A percentile compares a stretch with the other conserved stretches of the same genome.
Conservation (phyloP, 2,888 invertebrate genomes). For the Leptinotarsa haldemani region DNA sequence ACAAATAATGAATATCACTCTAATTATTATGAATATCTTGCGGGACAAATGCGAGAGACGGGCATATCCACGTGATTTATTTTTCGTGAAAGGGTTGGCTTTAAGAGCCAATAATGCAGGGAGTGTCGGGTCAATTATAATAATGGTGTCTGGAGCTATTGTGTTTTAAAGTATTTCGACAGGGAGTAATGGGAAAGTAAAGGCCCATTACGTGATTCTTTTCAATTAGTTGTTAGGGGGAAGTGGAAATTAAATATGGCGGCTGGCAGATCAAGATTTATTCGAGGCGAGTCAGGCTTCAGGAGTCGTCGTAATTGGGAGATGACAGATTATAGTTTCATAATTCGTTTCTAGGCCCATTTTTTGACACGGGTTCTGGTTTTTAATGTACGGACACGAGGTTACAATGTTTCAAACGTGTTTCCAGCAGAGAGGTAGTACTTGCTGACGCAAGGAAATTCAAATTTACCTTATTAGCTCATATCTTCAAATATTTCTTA, state of each 20-base stretch:
- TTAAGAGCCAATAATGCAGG: slow-evolving; percentile 33
- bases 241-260: slow-evolving; percentile 38
- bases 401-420: too few species aligned
- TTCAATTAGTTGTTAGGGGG: slow-evolving; percentile 38
- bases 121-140: slow-evolving; percentile 39
- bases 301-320: slow-evolving; percentile 17
- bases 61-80: slow-evolving; percentile 15
- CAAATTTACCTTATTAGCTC: too few species aligned
- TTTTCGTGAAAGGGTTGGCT: slow-evolving; percentile 34
- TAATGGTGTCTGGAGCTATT: slow-evolving; percentile 38
- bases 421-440: too few species aligned
- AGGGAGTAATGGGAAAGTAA: slow-evolving; percentile 37
- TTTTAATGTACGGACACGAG: not conserved
- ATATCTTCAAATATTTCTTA: too few species aligned
- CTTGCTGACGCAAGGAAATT: too few species aligned
- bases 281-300: slow-evolving; percentile 13
- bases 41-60: slow-evolving; percentile 20
- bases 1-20: slow-evolving; percentile 31
- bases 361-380: not conserved
- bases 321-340: slow-evolving; percentile 11
- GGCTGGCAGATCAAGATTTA: slow-evolving; percentile 33
- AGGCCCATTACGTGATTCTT: slow-evolving; percentile 40
- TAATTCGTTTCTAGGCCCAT: not conserved
- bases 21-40: slow-evolving; percentile 9
- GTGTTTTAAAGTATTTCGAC: slow-evolving; percentile 35